phyloP scores from a whole-genome alignment of 2,888 invertebrate genomes.

The Papilio elwesi region DNA sequence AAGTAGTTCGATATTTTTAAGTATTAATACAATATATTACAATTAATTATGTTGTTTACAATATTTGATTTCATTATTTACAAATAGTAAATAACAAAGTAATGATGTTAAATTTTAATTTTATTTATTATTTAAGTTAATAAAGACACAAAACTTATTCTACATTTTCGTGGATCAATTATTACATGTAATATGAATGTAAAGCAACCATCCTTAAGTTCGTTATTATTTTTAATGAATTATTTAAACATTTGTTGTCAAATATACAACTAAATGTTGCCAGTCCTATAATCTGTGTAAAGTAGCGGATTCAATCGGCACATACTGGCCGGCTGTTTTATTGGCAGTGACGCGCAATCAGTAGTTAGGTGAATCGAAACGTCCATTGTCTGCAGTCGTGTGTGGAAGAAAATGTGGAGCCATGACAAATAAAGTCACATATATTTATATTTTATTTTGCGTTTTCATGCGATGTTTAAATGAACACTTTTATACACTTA shows the following conservation, averaged over 20 bases:
- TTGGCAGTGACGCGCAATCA: conserved; percentile 27
- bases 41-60: background rate
- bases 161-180: no score
- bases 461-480: background rate
- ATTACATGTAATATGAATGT: no score
- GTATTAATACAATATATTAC: background rate
- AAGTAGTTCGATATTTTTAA: background rate
- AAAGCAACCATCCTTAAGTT: no score
- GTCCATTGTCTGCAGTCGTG: conserved; percentile 30
- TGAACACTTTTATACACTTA: no score
- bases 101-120: no score
- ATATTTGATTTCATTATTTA: background rate
- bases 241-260: background rate
- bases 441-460: background rate
- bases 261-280: background rate
- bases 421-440: background rate
- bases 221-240: no score
- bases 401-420: conserved; percentile 35
- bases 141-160: no score
- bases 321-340: conserved; percentile 12
- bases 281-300: conserved; percentile 10
- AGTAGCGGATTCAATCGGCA: background rate
- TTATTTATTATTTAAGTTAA: no score
- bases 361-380: conserved; percentile 22
- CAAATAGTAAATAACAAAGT: no score